A percentile compares a stretch with the other conserved stretches of the same genome.
phyloP scores from a whole-genome alignment of 2,888 invertebrate genomes.

The Epirrhoe alternata region DNA sequence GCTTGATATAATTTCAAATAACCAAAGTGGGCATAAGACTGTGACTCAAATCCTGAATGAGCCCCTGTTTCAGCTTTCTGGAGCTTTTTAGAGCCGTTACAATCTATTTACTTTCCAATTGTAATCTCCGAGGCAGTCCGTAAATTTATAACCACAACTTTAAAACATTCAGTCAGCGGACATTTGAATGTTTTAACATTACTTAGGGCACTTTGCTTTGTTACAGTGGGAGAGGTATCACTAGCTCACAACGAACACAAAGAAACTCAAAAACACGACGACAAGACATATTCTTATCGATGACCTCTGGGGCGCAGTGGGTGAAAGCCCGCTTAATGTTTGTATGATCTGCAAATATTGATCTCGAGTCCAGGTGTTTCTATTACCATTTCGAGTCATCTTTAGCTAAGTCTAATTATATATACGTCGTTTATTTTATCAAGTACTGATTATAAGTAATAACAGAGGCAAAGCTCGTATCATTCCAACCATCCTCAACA shows the following conservation, averaged over 20 bases:
- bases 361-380: too few relatives aligned
- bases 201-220: slow-evolving; percentile 71
- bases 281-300: too few relatives aligned
- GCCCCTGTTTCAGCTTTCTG: slow-evolving; percentile 51
- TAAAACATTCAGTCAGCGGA: slow-evolving; percentile 66
- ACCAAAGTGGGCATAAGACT: slow-evolving; percentile 29
- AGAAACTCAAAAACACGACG: too few relatives aligned
- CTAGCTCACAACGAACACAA: slow-evolving; percentile 1
- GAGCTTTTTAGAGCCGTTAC: slow-evolving; percentile 47
- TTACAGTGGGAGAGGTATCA: slow-evolving; percentile 21
- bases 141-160: slow-evolving; percentile 78
- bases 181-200: slow-evolving; percentile 83
- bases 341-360: too few relatives aligned
- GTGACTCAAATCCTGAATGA: slow-evolving; percentile 68
- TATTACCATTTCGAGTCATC: too few relatives aligned
- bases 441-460: too few relatives aligned
- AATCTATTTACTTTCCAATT: slow-evolving; percentile 64
- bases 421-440: too few relatives aligned
- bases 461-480: too few relatives aligned
- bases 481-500: too few relatives aligned
- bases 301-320: too few relatives aligned
- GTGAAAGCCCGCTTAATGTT: too few relatives aligned
- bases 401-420: too few relatives aligned
- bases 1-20: slow-evolving; percentile 9
- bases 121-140: slow-evolving; percentile 61